Conservation (phyloP, 1,140 invertebrate species). For the Agrypnia vestita region DNA sequence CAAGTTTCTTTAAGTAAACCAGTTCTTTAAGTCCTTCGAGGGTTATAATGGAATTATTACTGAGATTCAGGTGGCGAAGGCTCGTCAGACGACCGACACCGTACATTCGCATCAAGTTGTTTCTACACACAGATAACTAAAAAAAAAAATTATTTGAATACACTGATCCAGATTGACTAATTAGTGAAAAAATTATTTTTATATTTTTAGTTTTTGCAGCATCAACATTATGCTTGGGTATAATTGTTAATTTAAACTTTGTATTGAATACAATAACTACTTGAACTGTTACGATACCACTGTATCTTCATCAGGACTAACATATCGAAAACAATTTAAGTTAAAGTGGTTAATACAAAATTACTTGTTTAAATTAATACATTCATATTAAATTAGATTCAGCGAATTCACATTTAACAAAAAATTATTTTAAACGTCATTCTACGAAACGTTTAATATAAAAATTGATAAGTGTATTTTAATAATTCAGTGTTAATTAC, state of each 20-base stretch:
- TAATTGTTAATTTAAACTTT: no score
- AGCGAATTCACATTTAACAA: neutral
- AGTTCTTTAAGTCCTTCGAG: constrained; percentile 93
- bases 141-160: constrained; percentile 49
- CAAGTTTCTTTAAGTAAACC: constrained; percentile 82
- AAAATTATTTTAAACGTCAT: neutral
- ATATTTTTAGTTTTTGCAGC: no score
- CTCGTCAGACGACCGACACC: constrained; percentile 86
- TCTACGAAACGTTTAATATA: constrained; percentile 24
- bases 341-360: no score
- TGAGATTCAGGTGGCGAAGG: constrained; percentile 86
- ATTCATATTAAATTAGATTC: no score
- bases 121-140: constrained; percentile 87
- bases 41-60: constrained; percentile 89
- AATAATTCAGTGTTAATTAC: constrained; percentile 69
- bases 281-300: no score
- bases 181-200: no score
- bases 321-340: no score
- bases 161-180: neutral
- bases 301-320: no score
- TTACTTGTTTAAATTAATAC: no score
- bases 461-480: constrained; percentile 1
- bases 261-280: no score
- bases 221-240: no score
- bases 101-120: constrained; percentile 90